These are phyloP conservation scores for Pimpla rufipes DNA, from an alignment of 2,888 invertebrate genomes.

Conservation along the genomic window DNA sequence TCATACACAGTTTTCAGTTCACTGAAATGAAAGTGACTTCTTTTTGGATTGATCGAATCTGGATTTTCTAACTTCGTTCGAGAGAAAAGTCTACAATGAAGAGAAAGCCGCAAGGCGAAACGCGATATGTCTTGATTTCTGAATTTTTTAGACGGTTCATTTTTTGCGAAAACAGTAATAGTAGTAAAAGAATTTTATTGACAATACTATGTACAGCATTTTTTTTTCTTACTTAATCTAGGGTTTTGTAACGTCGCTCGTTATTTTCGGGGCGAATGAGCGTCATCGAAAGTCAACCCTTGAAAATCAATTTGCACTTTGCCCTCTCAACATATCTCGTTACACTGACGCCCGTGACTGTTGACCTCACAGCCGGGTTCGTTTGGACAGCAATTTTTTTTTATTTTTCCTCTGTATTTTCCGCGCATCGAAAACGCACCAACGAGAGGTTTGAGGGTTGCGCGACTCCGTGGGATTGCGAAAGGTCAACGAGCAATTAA, in stretches of 20 bases:
- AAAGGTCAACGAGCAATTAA: neutral
- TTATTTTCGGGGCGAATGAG: constrained; percentile 54
- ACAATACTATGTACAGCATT: too few relatives aligned
- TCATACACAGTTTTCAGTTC: too few relatives aligned
- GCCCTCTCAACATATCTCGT: constrained; percentile 13
- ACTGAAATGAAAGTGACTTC: too few relatives aligned
- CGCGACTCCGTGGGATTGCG: neutral
- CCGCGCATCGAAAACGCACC: neutral
- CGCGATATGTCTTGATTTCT: too few relatives aligned
- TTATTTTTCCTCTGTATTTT: neutral
- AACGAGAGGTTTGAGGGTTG: neutral
- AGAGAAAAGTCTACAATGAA: too few relatives aligned
- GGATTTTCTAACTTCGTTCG: too few relatives aligned
- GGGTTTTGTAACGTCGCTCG: constrained; percentile 48
- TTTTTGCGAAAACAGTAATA: too few relatives aligned
- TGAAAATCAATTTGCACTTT: constrained; percentile 40
- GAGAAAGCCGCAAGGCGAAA: too few relatives aligned
- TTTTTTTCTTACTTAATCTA: too few relatives aligned
- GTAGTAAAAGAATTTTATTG: too few relatives aligned
- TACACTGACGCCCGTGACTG: constrained; percentile 3
- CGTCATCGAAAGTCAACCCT: constrained; percentile 34
- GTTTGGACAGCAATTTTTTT: neutral
- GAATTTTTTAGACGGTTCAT: too few relatives aligned
- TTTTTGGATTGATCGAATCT: too few relatives aligned
- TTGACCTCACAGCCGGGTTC: constrained; percentile 9